Evolutionary conservation across 2,113 vertebrate species (phyloP).

Genomic region (Notechis scutatus): DNA sequence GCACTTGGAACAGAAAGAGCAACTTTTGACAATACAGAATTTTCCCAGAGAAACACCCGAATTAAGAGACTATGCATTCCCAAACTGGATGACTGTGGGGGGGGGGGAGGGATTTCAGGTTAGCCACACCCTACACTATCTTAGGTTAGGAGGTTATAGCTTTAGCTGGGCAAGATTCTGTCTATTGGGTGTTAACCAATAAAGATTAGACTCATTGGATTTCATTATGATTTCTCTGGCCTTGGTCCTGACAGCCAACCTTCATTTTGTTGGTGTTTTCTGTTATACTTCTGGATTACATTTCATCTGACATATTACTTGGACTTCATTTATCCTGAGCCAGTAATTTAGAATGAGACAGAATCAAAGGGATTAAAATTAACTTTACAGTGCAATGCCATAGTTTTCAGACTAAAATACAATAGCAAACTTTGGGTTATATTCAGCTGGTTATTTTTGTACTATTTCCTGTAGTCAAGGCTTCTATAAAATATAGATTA

Average conservation of each 20-base stretch:
- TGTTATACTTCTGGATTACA: not conserved
- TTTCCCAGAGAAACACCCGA: not conserved
- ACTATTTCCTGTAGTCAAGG: not conserved
- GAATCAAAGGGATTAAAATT: not conserved
- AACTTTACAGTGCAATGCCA: not conserved
- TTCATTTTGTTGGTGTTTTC: not conserved
- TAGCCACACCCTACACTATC: not conserved
- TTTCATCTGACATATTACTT: not conserved
- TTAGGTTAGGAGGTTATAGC: not conserved
- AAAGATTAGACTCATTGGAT: not conserved
- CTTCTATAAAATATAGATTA: not conserved
- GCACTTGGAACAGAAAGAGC: not conserved
- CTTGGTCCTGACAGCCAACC: not conserved
- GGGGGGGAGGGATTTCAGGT: not conserved
- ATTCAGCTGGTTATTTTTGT: not conserved
- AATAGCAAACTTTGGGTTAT: not conserved
- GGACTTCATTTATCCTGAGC: not conserved
- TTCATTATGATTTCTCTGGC: not conserved
- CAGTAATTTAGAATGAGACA: not conserved
- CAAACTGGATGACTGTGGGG: not conserved
- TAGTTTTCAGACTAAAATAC: not conserved
- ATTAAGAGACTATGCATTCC: not conserved
- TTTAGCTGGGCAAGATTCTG: not conserved
- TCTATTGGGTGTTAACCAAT: not conserved
- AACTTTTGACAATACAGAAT: not conserved